Conservation (phyloP, 1,140 invertebrate species). For the Papilio machaon region DNA sequence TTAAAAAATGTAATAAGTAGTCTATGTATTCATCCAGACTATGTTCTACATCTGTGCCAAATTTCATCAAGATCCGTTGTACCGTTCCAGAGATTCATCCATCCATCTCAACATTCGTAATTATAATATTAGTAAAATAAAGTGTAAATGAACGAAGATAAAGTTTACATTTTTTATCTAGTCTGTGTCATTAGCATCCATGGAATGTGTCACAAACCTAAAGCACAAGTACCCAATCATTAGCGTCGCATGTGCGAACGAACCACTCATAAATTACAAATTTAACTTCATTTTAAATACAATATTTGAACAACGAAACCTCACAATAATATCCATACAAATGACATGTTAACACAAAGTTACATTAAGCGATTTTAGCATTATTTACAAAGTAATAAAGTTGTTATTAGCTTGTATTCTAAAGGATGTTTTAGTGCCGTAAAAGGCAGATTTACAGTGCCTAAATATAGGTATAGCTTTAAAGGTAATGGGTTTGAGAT, state of each 20-base stretch:
- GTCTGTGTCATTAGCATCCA: not conserved
- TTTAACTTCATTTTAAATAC: constrained; percentile 29
- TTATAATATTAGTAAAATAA: no score
- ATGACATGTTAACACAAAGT: not conserved
- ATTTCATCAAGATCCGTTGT: no score
- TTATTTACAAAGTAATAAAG: not conserved
- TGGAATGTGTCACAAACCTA: constrained; percentile 15
- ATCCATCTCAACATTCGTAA: no score
- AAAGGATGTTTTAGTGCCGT: constrained; percentile 34
- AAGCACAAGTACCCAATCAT: constrained; percentile 27
- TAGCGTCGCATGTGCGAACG: constrained; percentile 39
- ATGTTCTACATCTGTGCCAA: no score
- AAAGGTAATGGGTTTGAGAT: not conserved
- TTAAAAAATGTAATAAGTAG: no score
- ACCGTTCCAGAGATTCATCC: no score
- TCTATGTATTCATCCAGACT: no score
- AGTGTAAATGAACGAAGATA: not conserved
- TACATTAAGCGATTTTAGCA: constrained; percentile 25
- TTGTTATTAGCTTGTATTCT: not conserved
- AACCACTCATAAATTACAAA: constrained; percentile 37
- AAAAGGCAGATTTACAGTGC: constrained; percentile 31
- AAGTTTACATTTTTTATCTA: not conserved
- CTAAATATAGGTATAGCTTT: constrained; percentile 18
- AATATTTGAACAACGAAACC: constrained; percentile 35
- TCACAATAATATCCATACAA: constrained; percentile 5